phyloP scores from a whole-genome alignment of 2,797 vertebrate species.

The Gallirallus australis region DNA sequence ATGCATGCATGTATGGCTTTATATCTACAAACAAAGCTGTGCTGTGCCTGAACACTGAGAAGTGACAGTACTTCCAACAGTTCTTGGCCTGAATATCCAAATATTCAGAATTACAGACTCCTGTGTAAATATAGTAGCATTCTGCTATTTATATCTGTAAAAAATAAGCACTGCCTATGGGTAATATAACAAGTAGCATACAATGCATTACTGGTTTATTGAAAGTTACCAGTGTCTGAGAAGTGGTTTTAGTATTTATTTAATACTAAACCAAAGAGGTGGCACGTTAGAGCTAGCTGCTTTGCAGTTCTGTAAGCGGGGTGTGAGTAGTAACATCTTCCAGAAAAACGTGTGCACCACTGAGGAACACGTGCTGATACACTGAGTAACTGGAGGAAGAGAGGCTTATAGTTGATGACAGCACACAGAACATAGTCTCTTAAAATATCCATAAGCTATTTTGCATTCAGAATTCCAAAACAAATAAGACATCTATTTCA shows the following conservation, averaged over 20 bases:
- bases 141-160: not conserved
- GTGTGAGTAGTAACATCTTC: not conserved
- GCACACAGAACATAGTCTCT: not conserved
- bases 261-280: not conserved
- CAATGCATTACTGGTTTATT: not conserved
- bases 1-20: not conserved
- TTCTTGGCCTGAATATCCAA: not conserved
- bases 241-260: not conserved
- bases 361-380: not conserved
- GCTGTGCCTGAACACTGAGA: not conserved
- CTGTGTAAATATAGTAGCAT: not conserved
- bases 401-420: not conserved
- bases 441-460: constrained; percentile 39
- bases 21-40: not conserved
- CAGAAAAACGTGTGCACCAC: not conserved
- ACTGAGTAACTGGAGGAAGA: not conserved
- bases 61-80: not conserved
- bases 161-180: not conserved
- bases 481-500: not conserved
- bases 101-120: not conserved
- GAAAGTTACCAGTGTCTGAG: not conserved
- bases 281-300: not conserved
- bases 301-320: not conserved
- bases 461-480: constrained; percentile 32
- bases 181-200: not conserved